Conservation (phyloP, 35 echinoderm and acorn worm species). For the Holothuria glaberrima region DNA sequence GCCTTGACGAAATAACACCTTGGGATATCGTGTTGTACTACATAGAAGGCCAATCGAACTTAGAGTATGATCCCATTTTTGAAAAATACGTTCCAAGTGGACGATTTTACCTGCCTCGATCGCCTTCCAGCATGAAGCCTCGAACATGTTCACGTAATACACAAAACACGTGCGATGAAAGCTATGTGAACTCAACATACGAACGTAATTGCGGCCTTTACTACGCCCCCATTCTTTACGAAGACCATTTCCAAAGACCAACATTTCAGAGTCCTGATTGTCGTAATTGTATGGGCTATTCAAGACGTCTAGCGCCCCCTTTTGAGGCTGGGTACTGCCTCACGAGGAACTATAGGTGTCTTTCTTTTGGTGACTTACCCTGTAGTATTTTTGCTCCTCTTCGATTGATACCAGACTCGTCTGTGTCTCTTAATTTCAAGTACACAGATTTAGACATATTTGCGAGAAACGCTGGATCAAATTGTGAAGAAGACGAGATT, state of each 20-base stretch:
- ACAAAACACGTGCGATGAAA: not conserved
- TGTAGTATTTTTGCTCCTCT: not conserved
- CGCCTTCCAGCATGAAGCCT: too few relatives aligned
- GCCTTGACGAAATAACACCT: not conserved
- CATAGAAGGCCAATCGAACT: not conserved
- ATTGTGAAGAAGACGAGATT: not conserved
- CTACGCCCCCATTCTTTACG: not conserved
- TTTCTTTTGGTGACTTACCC: not conserved
- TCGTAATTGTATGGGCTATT: not conserved
- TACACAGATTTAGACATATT: not conserved
- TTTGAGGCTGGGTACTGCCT: not conserved
- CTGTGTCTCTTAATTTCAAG: not conserved
- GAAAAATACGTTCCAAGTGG: too few relatives aligned
- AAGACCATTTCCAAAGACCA: not conserved
- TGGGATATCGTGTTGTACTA: conserved; percentile 10
- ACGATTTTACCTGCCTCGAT: too few relatives aligned
- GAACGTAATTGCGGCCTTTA: not conserved
- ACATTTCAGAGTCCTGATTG: conserved; percentile 18
- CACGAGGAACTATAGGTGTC: not conserved
- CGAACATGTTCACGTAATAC: too few relatives aligned
- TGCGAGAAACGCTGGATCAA: not conserved
- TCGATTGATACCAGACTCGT: not conserved
- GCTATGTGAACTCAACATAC: not conserved
- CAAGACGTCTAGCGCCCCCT: not conserved
- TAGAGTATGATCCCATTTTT: too few relatives aligned